Base-by-base conservation (phyloP, 2,113 vertebrate genomes). In the Cervus canadensis region DNA sequence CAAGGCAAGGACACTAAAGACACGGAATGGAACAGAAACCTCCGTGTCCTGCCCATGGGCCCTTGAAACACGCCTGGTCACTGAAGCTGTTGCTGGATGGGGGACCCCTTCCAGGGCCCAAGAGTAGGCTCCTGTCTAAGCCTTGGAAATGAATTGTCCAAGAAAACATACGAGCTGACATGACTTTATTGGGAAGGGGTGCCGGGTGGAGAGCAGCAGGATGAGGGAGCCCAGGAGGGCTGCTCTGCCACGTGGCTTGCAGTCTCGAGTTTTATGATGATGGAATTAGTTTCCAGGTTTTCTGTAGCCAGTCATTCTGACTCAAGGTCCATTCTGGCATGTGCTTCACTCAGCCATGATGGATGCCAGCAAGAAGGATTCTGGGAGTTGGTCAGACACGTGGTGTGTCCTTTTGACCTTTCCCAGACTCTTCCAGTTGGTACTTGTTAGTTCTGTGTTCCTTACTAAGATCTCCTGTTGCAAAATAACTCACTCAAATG, bases 271-370 rank as follows among this genome's bases (percentile, higher is more conserved):
- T 71, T 71, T 40, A 71, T 40, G n/a, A n/a, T 40, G n/a, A 71
- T 71, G n/a, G 5, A 10, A 71, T 40, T 71, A 71, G 36, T 23
- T 71, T 71, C 67, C 67, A 40, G 67, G n/a, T 71, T 71, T n/a
- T 71, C 19, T 71, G 67, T 71, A 19, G 67, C 19, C 19, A 6
- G 19, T 40, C 2, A 12, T 40, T 71, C 67, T 71, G n/a, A 40
- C 19, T 71, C n/a, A 40, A 9, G 67, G 67, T 40, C 67, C 67
- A 23, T 71, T 71, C 10, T 2, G n/a, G 67, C 0, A 0, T 0
- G 0, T 40, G 10, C 5, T 0, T 23, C n/a, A 40, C n/a, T 71
- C 17, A 40, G 10, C n/a, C 64, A 36, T 11, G n/a, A 36, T 71
- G n/a, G 19, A 71, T 11, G 64, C 64, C 19, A 71, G 67, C 0